phyloP scores from a whole-genome alignment of 2,797 vertebrate species.

The Liparis tanakae region DNA sequence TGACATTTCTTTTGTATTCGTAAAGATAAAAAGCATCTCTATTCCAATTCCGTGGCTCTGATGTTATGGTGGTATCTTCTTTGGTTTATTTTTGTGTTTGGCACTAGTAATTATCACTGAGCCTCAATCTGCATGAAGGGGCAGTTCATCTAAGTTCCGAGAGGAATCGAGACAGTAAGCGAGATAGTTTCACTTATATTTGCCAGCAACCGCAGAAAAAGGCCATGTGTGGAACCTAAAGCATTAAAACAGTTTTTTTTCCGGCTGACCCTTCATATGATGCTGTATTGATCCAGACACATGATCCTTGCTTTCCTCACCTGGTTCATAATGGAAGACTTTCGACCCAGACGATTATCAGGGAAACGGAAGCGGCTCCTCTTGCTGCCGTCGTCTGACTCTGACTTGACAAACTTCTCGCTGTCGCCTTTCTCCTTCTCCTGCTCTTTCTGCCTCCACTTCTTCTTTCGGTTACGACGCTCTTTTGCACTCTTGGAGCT shows the following conservation, averaged over 20 bases:
- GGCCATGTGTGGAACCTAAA: background rate
- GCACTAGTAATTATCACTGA: slow-evolving; percentile 18
- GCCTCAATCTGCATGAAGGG: background rate
- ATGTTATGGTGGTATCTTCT: background rate
- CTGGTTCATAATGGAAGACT: slow-evolving; percentile 99
- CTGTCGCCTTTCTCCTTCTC: slow-evolving; percentile 96
- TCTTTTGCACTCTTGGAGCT: slow-evolving; percentile 99
- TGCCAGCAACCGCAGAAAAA: background rate
- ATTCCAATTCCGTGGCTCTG: slow-evolving; percentile 13
- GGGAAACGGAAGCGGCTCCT: slow-evolving; percentile 93
- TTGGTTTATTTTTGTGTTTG: slow-evolving; percentile 16
- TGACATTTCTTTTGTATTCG: slow-evolving; percentile 22
- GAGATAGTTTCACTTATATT: background rate
- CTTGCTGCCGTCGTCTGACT: slow-evolving; percentile 95
- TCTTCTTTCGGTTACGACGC: slow-evolving; percentile 94
- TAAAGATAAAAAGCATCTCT: slow-evolving; percentile 10
- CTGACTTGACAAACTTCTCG: slow-evolving; percentile 98
- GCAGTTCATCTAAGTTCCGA: background rate
- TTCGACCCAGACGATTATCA: slow-evolving; percentile 94
- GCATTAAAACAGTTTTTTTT: background rate
- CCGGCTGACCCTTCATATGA: background rate
- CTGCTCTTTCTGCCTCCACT: slow-evolving; percentile 94
- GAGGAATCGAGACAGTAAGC: background rate
- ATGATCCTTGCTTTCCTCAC: slow-evolving; percentile 71
- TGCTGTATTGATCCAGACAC: background rate